A percentile compares a stretch with the other conserved stretches of the same genome.
phyloP scores from a whole-genome alignment of 2,888 invertebrate species.

The Didymodactylos carnosus region DNA sequence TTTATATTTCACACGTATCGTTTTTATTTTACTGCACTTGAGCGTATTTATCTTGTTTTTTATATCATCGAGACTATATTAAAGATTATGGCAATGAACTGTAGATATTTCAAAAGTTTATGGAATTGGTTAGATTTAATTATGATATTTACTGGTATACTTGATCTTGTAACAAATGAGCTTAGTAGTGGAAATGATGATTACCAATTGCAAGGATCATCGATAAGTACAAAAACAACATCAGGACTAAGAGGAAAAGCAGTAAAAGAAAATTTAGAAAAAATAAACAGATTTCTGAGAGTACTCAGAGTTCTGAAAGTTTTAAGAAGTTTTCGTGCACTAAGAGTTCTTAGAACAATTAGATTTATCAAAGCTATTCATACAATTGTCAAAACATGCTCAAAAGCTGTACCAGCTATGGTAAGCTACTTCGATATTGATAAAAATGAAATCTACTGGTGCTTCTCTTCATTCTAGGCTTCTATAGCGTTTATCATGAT shows the following conservation, averaged over 20 bases:
- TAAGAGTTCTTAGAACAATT: conserved; percentile 19
- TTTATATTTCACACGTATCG: too few relatives aligned
- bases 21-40: too few relatives aligned
- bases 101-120: background rate
- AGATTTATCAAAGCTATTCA: conserved; percentile 18
- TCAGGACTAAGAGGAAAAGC: too few relatives aligned
- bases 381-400: conserved; percentile 23
- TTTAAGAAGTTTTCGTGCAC: conserved; percentile 18
- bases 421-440: too few relatives aligned
- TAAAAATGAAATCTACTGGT: too few relatives aligned
- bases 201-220: background rate
- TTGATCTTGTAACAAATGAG: background rate
- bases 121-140: background rate
- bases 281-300: conserved; percentile 16
- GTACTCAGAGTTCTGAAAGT: conserved; percentile 18
- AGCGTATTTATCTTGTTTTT: too few relatives aligned
- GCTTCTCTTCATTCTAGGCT: too few relatives aligned
- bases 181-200: background rate
- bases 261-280: background rate
- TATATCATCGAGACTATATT: too few relatives aligned
- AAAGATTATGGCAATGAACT: too few relatives aligned
- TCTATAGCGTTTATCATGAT: conserved; percentile 24
- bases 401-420: conserved; percentile 23
- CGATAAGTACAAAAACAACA: background rate
- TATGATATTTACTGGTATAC: background rate